These are phyloP conservation scores for Drosophila fulvimacula DNA, from an alignment of 2,888 invertebrate genomes.

Conservation along the genomic window DNA sequence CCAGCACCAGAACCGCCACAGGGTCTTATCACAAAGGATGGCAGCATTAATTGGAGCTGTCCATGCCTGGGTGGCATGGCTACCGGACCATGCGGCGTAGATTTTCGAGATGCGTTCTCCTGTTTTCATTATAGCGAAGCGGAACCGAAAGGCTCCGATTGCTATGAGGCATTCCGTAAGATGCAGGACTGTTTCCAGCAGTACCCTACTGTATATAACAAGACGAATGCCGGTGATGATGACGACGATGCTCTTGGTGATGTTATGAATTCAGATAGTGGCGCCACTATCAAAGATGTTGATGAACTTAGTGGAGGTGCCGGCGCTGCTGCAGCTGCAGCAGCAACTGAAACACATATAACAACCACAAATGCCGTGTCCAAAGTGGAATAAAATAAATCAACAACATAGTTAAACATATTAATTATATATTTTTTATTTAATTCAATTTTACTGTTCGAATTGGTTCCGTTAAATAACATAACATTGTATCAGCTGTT, in stretches of 20 bases:
- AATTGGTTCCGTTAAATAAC: not conserved
- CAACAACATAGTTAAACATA: not conserved
- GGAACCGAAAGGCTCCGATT: conserved; percentile 97
- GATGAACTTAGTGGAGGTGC: conserved; percentile 53
- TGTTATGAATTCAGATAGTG: conserved; percentile 67
- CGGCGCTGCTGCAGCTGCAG: conserved; percentile 35
- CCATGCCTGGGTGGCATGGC: conserved; percentile 99
- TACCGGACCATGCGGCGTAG: conserved; percentile 96
- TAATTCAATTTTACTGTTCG: not conserved
- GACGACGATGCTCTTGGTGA: conserved; percentile 82
- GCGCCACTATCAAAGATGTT: conserved; percentile 50
- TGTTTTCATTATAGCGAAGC: conserved; percentile 96
- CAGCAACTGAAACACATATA: conserved; percentile 10
- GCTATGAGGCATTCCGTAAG: conserved; percentile 94
- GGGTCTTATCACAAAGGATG: conserved; percentile 93
- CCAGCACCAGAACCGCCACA: conserved; percentile 91
- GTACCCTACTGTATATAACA: conserved; percentile 94
- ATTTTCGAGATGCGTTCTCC: conserved; percentile 96
- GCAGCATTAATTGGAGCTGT: conserved; percentile 98
- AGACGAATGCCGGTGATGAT: conserved; percentile 88
- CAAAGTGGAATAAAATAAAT: conserved; percentile 39
- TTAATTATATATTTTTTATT: not conserved
- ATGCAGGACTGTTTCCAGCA: conserved; percentile 96
- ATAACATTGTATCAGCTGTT: conserved; percentile 24
- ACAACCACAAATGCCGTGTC: conserved; percentile 31